Percentiles rank a stretch among this genome's conserved stretches.
Evolutionary conservation across 2,888 invertebrate genomes (phyloP).

Genomic region (Eupithecia centaureata): DNA sequence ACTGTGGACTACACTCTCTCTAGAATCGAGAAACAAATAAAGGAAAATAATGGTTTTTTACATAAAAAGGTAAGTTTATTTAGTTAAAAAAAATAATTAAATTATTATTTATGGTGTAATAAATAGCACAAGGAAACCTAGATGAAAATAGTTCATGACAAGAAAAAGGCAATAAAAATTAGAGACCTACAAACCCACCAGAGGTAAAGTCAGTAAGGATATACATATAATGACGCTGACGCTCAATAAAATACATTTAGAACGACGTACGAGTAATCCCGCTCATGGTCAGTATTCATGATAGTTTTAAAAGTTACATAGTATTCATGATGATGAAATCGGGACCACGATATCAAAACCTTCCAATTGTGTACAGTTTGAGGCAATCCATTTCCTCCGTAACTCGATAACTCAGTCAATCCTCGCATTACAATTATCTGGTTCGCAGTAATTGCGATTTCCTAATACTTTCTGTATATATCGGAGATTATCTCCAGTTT

Average conservation of each 20-base stretch:
- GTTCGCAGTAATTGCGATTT: too few relatives aligned
- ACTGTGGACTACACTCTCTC: constrained; percentile 62
- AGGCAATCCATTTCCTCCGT: too few relatives aligned
- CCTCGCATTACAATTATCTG: too few relatives aligned
- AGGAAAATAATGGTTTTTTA: constrained; percentile 65
- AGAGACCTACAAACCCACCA: background rate
- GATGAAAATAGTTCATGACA: background rate
- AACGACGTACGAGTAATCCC: background rate
- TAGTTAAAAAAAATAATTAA: background rate
- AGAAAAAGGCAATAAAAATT: background rate
- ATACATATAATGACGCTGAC: too few relatives aligned
- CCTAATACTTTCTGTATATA: too few relatives aligned
- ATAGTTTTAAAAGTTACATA: too few relatives aligned
- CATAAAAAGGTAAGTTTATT: constrained; percentile 51
- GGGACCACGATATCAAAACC: background rate
- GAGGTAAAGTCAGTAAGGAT: too few relatives aligned
- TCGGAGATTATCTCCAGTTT: too few relatives aligned
- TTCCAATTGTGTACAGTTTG: too few relatives aligned
- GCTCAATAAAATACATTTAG: too few relatives aligned
- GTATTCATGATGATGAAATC: too few relatives aligned
- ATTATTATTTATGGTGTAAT: constrained; percentile 1
- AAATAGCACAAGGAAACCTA: background rate
- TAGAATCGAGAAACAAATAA: constrained; percentile 66
- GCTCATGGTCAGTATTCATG: background rate
- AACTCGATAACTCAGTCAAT: too few relatives aligned